phyloP scores from a whole-genome alignment of 1,140 invertebrate species.

The Drosophila busckii region DNA sequence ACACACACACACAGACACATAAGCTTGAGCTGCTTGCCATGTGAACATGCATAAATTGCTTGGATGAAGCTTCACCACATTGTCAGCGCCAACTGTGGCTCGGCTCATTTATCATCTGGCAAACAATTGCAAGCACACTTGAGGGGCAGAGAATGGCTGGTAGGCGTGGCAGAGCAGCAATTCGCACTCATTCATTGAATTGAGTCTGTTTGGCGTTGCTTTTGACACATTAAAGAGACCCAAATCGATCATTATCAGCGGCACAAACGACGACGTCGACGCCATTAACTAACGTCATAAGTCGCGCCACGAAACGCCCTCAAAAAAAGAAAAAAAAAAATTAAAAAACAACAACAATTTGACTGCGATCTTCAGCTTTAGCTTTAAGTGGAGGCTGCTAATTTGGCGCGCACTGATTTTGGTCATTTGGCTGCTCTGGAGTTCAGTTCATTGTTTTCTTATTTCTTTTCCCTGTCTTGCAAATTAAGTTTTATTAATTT shows the following conservation, averaged over 20 bases:
- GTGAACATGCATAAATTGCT: no score
- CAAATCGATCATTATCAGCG: constrained; percentile 64
- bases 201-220: constrained; percentile 52
- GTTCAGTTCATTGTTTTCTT: constrained; percentile 29
- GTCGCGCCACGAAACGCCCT: constrained; percentile 45
- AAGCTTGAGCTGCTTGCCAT: no score
- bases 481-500: constrained; percentile 76
- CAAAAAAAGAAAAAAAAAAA: constrained; percentile 15
- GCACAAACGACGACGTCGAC: constrained; percentile 19
- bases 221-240: constrained; percentile 63
- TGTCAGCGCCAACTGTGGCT: no score
- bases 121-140: no score
- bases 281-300: constrained; percentile 31
- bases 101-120: no score
- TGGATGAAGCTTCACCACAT: no score
- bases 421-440: constrained; percentile 49
- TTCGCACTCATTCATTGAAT: constrained; percentile 39
- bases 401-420: constrained; percentile 63
- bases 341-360: neutral
- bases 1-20: no score
- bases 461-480: constrained; percentile 36
- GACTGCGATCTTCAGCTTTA: constrained; percentile 21
- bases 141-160: no score
- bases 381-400: constrained; percentile 67
- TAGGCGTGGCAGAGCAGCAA: constrained; percentile 1